Evolutionary conservation across 2,113 vertebrate genomes (phyloP), one percentile per base, ranked within the genome.

Genomic region (Irena cyanogastra): DNA sequence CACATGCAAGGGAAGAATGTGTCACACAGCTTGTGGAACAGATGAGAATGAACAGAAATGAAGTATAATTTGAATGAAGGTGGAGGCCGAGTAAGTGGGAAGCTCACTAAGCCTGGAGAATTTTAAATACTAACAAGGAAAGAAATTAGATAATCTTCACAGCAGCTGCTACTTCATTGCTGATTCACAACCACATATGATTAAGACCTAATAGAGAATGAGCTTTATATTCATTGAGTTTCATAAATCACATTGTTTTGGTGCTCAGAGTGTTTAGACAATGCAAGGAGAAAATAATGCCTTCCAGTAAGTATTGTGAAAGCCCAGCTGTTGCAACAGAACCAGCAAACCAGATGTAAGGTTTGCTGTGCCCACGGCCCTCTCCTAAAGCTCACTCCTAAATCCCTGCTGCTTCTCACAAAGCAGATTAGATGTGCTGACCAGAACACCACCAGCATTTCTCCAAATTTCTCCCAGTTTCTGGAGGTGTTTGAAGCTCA

Each of bases 261-360:
- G 68, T 89, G 68, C 90, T 90, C 53, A 68, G 70, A 85, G 47
- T 86, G 64, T 90, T 96, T 81, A 90, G 71, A 92, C 90, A 96
- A 97, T 27, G 22, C 63, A 52, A 83, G 79, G 47, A 90, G 70
- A 93, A 95, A 96, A 96, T 16, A 65, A 88, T 70, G 90, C 85
- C 92, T 97, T 86, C 68, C 95, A 92, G 87, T 49, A 80, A 95
- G 93, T 13, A 45, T 94, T 94, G 92, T 28, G 35, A 95, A 95
- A 95, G 60, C 79, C 76, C 72, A 92, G 92, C 76, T 92, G 79
- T 83, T 92, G 56, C 71, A 3, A 88, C 39, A 83, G 87, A 94
- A 52, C 79, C 42, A 69, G 54, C 92, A 88, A 81, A 27, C 66
- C 92, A 91, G 92, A 76, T 66, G 63, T 9, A 35, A 59, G 49